Conservation (phyloP, 2,113 vertebrate genomes). For the Prunella fulvescens region DNA sequence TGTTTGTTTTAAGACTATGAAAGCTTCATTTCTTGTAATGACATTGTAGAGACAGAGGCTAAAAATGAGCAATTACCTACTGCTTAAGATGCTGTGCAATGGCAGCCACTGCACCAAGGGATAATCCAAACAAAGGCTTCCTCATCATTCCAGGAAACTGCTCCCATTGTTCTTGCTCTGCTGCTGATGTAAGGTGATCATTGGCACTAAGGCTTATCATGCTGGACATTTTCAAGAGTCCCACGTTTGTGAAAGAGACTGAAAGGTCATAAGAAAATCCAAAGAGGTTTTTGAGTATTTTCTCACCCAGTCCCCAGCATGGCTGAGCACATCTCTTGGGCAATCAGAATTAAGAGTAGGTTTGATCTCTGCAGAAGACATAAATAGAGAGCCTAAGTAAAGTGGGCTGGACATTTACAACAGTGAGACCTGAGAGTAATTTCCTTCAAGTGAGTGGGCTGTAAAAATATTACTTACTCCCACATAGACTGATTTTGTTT, state of each 20-base stretch:
- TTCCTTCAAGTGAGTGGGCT: neutral
- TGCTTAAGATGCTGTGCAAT: neutral
- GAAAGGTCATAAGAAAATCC: neutral
- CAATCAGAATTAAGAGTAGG: neutral
- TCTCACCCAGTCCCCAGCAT: neutral
- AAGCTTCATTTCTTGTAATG: neutral
- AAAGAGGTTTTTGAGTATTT: neutral
- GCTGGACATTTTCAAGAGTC: neutral
- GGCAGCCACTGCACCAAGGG: neutral
- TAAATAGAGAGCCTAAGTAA: neutral
- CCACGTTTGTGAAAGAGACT: neutral
- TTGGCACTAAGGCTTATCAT: neutral
- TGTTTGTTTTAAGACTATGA: neutral
- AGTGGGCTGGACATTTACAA: neutral
- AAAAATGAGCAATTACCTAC: neutral
- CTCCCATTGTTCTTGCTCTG: constrained; percentile 25
- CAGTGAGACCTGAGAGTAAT: neutral
- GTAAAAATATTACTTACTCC: neutral
- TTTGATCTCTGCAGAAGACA: neutral
- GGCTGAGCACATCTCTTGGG: neutral
- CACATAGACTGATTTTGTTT: neutral
- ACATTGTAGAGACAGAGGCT: neutral
- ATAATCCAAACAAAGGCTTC: constrained; percentile 35
- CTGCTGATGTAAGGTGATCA: neutral
- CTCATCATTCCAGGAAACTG: constrained; percentile 4